Evolutionary conservation across 2,797 vertebrate genomes (phyloP).

Genomic region (Thripadectes ignobilis): DNA sequence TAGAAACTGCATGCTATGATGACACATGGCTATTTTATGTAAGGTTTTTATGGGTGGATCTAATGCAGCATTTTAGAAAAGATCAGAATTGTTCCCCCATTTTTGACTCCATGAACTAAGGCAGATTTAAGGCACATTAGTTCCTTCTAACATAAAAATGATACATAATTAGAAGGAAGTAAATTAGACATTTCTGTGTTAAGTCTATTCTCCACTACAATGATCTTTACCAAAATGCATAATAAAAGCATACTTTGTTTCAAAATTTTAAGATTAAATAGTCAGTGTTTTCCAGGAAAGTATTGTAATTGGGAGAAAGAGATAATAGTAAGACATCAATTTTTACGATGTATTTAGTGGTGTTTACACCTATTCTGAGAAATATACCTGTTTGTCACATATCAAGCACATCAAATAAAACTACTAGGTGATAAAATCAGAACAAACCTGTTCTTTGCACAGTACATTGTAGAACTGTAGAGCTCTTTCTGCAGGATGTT

Average conservation of each 20-base stretch:
- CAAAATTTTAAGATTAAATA: not conserved
- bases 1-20: not conserved
- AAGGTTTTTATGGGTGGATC: not conserved
- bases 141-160: not conserved
- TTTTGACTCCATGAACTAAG: not conserved
- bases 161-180: not conserved
- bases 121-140: not conserved
- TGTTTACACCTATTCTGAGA: not conserved
- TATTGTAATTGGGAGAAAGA: not conserved
- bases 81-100: not conserved
- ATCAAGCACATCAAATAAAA: not conserved
- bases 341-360: not conserved
- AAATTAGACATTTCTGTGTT: not conserved
- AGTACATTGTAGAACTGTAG: not conserved
- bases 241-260: not conserved
- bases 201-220: not conserved
- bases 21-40: not conserved
- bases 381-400: not conserved
- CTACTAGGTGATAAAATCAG: not conserved
- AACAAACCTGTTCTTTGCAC: not conserved
- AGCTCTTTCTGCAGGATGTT: not conserved
- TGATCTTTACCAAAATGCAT: not conserved
- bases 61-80: not conserved
- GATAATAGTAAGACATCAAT: not conserved
- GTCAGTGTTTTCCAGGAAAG: not conserved